These are phyloP conservation scores for Biston betularia DNA, from an alignment of 2,888 invertebrate species.

Conservation along the genomic window DNA sequence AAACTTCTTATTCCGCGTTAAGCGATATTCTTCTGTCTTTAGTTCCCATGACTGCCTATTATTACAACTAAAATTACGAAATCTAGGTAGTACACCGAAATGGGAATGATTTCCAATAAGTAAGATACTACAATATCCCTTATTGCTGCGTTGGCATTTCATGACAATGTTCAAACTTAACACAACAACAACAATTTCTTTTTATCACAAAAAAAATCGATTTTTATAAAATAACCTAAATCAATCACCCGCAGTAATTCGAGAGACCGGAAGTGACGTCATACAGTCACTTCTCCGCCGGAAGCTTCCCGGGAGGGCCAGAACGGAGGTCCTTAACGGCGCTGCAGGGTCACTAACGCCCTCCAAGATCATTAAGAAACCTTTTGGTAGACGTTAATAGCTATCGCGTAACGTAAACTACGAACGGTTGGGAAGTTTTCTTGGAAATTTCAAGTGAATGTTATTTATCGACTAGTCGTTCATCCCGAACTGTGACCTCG, in stretches of 20 bases:
- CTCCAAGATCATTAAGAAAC: slow-evolving; percentile 71
- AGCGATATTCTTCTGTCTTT: too few relatives aligned
- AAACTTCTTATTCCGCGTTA: too few relatives aligned
- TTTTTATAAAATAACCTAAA: slow-evolving; percentile 36
- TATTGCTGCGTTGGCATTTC: too few relatives aligned
- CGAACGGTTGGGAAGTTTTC: slow-evolving; percentile 22
- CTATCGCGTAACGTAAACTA: slow-evolving; percentile 25
- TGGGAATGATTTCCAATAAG: too few relatives aligned
- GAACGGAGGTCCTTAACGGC: slow-evolving; percentile 68
- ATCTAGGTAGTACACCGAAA: too few relatives aligned
- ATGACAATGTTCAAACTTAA: too few relatives aligned
- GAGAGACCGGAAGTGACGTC: slow-evolving; percentile 63
- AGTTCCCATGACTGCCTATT: too few relatives aligned
- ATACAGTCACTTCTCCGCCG: slow-evolving; percentile 51
- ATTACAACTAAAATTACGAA: too few relatives aligned
- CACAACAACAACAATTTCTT: too few relatives aligned
- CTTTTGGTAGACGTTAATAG: slow-evolving; percentile 73
- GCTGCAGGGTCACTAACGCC: slow-evolving; percentile 74
- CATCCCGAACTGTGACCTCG: too few relatives aligned
- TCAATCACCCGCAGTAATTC: slow-evolving; percentile 57
- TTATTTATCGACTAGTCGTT: slow-evolving; percentile 6
- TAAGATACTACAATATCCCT: too few relatives aligned
- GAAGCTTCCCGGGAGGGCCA: slow-evolving; percentile 65
- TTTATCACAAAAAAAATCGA: background rate
- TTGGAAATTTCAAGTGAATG: slow-evolving; percentile 14